A percentile compares a stretch with the other conserved stretches of the same genome.
phyloP scores from a whole-genome alignment of 2,113 vertebrate genomes.

The Semnornis frantzii region DNA sequence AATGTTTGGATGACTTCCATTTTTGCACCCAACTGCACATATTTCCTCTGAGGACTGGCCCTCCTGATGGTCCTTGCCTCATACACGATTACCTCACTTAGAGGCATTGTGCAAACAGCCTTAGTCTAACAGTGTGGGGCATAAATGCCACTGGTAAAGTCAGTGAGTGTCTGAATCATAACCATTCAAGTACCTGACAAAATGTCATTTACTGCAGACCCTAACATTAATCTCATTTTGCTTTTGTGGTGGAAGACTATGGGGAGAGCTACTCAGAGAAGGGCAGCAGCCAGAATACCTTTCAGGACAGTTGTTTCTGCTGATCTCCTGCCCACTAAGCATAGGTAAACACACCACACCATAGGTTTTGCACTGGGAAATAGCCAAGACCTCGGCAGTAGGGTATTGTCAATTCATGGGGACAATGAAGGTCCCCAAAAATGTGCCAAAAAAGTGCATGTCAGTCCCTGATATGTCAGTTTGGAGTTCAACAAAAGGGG shows the following conservation, averaged over 20 bases:
- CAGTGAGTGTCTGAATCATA: background rate
- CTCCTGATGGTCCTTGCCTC: background rate
- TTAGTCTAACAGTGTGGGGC: background rate
- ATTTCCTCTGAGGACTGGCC: background rate
- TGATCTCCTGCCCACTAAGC: background rate
- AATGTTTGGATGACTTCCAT: background rate
- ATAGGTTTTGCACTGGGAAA: fast-evolving
- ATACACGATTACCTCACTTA: background rate
- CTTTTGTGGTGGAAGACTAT: background rate
- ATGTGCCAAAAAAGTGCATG: background rate
- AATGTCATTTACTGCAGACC: background rate
- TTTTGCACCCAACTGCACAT: background rate
- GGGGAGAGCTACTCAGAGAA: background rate
- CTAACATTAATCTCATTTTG: background rate
- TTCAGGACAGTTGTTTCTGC: background rate
- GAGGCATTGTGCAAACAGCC: background rate
- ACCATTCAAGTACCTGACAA: background rate
- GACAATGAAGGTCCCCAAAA: background rate
- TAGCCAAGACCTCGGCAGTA: background rate
- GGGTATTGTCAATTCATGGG: background rate
- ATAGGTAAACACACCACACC: fast-evolving
- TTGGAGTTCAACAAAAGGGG: background rate
- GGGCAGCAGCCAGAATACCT: background rate
- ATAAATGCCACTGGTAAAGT: background rate
- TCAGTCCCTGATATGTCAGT: background rate